Conservation (phyloP, 1,140 invertebrate genomes). For the Scaptomyza montana region DNA sequence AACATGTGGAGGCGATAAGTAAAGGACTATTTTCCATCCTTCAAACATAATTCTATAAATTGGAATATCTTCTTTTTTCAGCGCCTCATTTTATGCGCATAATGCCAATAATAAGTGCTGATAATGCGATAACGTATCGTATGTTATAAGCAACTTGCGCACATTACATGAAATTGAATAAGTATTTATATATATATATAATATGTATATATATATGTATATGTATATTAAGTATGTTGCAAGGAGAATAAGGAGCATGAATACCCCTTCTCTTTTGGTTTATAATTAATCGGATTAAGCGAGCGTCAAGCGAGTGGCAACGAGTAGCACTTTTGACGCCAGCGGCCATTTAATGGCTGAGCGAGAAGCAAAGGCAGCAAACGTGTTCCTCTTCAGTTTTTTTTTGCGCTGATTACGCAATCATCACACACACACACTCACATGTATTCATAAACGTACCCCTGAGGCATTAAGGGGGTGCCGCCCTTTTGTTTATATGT, state of each 20-base stretch:
- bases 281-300: slow-evolving; percentile 55
- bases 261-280: background rate
- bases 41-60: too few species aligned
- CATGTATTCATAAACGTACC: slow-evolving; percentile 42
- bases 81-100: background rate
- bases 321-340: slow-evolving; percentile 50
- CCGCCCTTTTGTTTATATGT: slow-evolving; percentile 17
- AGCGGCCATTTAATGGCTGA: slow-evolving; percentile 48
- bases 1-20: too few species aligned
- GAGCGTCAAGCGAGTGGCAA: slow-evolving; percentile 42
- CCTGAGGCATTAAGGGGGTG: slow-evolving; percentile 19
- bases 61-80: too few species aligned
- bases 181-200: too few species aligned
- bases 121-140: slow-evolving; percentile 24
- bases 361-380: slow-evolving; percentile 10
- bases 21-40: too few species aligned
- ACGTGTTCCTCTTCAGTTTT: background rate
- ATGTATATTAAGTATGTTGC: slow-evolving; percentile 19
- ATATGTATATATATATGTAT: too few species aligned
- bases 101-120: slow-evolving; percentile 3
- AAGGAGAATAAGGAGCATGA: background rate
- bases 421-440: slow-evolving; percentile 5
- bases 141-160: slow-evolving; percentile 23
- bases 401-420: slow-evolving; percentile 50
- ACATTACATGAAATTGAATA: slow-evolving; percentile 2